A percentile compares a stretch with the other conserved stretches of the same genome.
phyloP scores from a whole-genome alignment of 2,797 vertebrate species.

The Gymnodraco acuticeps region DNA sequence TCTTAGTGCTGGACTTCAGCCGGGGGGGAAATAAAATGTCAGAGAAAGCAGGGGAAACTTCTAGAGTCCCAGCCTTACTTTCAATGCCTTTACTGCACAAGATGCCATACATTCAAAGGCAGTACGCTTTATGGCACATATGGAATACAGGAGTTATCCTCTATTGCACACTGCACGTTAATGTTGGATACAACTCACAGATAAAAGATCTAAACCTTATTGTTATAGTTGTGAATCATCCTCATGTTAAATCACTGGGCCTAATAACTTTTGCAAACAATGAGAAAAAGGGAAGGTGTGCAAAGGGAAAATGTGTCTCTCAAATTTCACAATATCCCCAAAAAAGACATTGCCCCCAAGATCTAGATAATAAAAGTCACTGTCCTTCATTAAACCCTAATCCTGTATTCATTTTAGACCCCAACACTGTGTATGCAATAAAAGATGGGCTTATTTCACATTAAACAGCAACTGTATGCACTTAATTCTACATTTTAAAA shows the following conservation, averaged over 20 bases:
- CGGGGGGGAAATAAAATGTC: conserved; percentile 53
- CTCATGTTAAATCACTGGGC: background rate
- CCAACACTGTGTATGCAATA: too few relatives aligned
- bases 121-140: background rate
- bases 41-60: conserved; percentile 35
- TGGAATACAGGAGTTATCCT: background rate
- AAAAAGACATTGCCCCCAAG: too few relatives aligned
- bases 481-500: too few relatives aligned
- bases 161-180: background rate
- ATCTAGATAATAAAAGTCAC: too few relatives aligned
- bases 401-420: too few relatives aligned
- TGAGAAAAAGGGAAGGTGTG: background rate
- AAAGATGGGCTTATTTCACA: too few relatives aligned
- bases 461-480: too few relatives aligned
- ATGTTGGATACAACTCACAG: background rate
- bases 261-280: background rate
- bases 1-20: conserved; percentile 61
- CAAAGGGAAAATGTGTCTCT: too few relatives aligned
- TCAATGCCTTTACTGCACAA: background rate
- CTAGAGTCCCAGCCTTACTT: conserved; percentile 3
- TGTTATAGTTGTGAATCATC: background rate
- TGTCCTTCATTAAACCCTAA: too few relatives aligned
- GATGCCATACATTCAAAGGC: background rate
- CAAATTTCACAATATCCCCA: too few relatives aligned
- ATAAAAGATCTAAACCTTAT: too few relatives aligned